Conservation (phyloP, 2,888 invertebrate species). For the Fabriciana adippe region DNA sequence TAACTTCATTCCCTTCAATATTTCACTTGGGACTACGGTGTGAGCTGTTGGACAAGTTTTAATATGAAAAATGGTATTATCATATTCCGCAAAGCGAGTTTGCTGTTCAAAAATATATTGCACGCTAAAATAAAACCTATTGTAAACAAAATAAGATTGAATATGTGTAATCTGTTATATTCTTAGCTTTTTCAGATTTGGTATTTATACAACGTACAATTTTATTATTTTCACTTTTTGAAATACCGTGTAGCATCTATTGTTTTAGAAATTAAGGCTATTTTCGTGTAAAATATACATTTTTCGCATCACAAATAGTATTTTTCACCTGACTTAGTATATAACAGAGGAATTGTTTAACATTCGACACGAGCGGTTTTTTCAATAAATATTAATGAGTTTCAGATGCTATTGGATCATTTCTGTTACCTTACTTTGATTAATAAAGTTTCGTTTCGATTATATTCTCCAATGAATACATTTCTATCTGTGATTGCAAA, state of each 20-base stretch:
- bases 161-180: not conserved
- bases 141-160: slow-evolving; percentile 12
- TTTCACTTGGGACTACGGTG: slow-evolving; percentile 44
- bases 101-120: slow-evolving; percentile 20
- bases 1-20: slow-evolving; percentile 44
- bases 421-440: slow-evolving; percentile 61
- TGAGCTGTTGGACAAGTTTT: slow-evolving; percentile 64
- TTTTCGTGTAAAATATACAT: slow-evolving; percentile 35
- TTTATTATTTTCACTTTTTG: slow-evolving; percentile 37
- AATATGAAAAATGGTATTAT: slow-evolving; percentile 81
- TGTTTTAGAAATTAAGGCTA: slow-evolving; percentile 31
- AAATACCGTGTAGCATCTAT: slow-evolving; percentile 43
- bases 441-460: slow-evolving; percentile 60
- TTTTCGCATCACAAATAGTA: slow-evolving; percentile 34
- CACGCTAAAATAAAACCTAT: slow-evolving; percentile 36
- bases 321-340: slow-evolving; percentile 55
- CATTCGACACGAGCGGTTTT: slow-evolving; percentile 56
- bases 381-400: slow-evolving; percentile 68
- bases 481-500: slow-evolving; percentile 27
- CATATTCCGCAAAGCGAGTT: slow-evolving; percentile 52
- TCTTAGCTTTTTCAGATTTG: slow-evolving; percentile 26
- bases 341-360: slow-evolving; percentile 60
- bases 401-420: slow-evolving; percentile 49
- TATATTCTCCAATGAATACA: slow-evolving; percentile 39
- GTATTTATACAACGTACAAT: slow-evolving; percentile 33